These are phyloP conservation scores for Apostichopus leukothele DNA, from an alignment of 53 echinoderm and acorn worm genomes.

Conservation along the genomic window DNA sequence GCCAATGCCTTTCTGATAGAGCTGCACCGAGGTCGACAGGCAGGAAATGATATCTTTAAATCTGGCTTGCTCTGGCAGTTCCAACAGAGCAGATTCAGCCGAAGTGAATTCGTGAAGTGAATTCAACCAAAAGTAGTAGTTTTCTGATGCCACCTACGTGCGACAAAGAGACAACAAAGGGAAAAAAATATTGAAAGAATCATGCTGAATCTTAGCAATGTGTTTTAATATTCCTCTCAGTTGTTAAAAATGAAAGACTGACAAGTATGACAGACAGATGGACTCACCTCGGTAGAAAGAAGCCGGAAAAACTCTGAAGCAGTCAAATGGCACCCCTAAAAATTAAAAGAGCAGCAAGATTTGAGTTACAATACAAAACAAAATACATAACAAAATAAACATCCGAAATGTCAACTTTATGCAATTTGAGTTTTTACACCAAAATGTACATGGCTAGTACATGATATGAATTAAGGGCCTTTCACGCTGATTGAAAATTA, in stretches of 20 bases:
- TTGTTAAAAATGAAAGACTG: too few relatives aligned
- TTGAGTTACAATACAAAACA: too few relatives aligned
- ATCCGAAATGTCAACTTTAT: too few relatives aligned
- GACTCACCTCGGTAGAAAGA: slow-evolving; percentile 37
- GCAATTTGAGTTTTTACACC: too few relatives aligned
- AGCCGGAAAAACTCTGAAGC: slow-evolving; percentile 32
- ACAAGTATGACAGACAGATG: background rate
- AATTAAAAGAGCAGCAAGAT: background rate
- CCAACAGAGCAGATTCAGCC: slow-evolving; percentile 79
- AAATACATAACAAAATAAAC: too few relatives aligned
- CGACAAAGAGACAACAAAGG: background rate
- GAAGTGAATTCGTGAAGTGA: slow-evolving; percentile 81
- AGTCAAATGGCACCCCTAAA: slow-evolving; percentile 23
- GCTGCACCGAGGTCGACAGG: slow-evolving; percentile 74
- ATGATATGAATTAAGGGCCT: too few relatives aligned
- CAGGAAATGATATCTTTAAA: slow-evolving; percentile 61
- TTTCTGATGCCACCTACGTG: slow-evolving; percentile 89
- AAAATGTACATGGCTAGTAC: too few relatives aligned
- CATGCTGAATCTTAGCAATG: too few relatives aligned
- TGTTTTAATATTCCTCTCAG: too few relatives aligned
- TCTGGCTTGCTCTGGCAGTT: slow-evolving; percentile 62
- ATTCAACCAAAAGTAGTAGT: slow-evolving; percentile 95
- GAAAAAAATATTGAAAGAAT: too few relatives aligned
- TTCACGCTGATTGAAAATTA: too few relatives aligned
- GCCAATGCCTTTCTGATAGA: slow-evolving; percentile 91